Evolutionary conservation across 2,113 vertebrate species (phyloP), one percentile per base, ranked within the genome.

Genomic region (Mustelus asterias): DNA sequence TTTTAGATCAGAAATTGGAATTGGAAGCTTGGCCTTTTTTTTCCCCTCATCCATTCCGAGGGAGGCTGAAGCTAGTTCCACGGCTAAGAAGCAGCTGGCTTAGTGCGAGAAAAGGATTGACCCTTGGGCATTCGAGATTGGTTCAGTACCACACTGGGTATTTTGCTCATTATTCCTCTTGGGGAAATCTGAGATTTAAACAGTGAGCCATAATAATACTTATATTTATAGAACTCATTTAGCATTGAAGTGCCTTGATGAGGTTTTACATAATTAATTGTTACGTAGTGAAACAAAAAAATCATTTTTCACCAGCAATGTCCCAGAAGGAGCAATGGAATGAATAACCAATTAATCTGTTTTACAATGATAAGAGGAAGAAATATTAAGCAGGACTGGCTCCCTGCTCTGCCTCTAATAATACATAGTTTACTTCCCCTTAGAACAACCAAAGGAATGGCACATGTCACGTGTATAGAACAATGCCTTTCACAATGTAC

Each of bases 231-330:
- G 8, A 67, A n/a, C 18, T n/a, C n/a, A 93, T 93, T 93, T 93
- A 60, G 37, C 60, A 37, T 65, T 93, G 89, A 93, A 93, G 63
- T 93, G 89, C n/a, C 60, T 65, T 93, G n/a, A 93, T 93, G 89
- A 93, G 89, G 60, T 93, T 93, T 93, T 93, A 93, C 60, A 93
- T 93, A 93, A 93, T 93, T 93, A 93, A 67, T 93, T n/a, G 14
- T 65, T 65, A 93, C 10, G 60, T 67, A 22, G 89, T 93, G 33
- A 93, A 93, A 93, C 60, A 93, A 93, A 93, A 63, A 18, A 93
- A 93, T 93, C 89, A 67, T 60, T 37, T 65, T 48, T 90, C 54
- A 60, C 24, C 88, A 33, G 54, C 54, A 90, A 60, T 33, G 88
- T 93, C 89, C 16, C 89, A 67, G 33, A 93, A 92, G 58, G 48